Percentiles rank a stretch among this genome's conserved stretches.
Conservation (phyloP, 37 sponge, comb jelly and placozoan species). For the Eunapius fragilis region DNA sequence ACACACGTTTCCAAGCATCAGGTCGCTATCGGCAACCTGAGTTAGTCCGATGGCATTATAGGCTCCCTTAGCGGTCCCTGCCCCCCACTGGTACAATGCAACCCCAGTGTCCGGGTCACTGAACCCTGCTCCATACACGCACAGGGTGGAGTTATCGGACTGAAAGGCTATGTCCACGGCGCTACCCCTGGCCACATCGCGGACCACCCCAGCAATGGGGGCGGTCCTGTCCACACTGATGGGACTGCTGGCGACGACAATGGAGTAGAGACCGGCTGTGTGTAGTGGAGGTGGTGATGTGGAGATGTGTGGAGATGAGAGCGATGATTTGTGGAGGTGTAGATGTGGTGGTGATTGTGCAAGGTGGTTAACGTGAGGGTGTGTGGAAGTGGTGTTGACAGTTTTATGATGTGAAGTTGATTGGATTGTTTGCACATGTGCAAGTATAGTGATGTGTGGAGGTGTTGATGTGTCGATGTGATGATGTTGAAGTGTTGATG, state of each 20-base stretch:
- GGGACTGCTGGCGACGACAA: conserved; percentile 14
- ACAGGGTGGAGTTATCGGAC: conserved; percentile 17
- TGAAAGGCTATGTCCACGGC: conserved; percentile 59
- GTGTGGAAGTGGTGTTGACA: no score
- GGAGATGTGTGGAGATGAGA: background rate
- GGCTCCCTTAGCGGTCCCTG: conserved; percentile 27
- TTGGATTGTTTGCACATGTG: no score
- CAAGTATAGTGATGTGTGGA: no score
- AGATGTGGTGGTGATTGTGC: no score
- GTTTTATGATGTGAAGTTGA: no score
- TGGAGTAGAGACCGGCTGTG: conserved; percentile 61
- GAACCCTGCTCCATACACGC: conserved; percentile 70
- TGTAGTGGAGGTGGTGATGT: no score
- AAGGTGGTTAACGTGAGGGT: no score
- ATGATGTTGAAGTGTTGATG: no score
- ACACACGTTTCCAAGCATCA: conserved; percentile 28
- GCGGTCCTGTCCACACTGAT: conserved; percentile 75
- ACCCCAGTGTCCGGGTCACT: conserved; percentile 74
- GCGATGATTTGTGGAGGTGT: no score
- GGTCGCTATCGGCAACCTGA: conserved; percentile 24
- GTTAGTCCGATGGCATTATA: background rate
- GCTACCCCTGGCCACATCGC: conserved; percentile 33
- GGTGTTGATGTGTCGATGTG: no score
- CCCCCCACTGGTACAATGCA: conserved; percentile 48
- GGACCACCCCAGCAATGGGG: conserved; percentile 55